Evolutionary conservation across 2,797 vertebrate genomes (phyloP).

Genomic region (Heteromormyrus szaboi): DNA sequence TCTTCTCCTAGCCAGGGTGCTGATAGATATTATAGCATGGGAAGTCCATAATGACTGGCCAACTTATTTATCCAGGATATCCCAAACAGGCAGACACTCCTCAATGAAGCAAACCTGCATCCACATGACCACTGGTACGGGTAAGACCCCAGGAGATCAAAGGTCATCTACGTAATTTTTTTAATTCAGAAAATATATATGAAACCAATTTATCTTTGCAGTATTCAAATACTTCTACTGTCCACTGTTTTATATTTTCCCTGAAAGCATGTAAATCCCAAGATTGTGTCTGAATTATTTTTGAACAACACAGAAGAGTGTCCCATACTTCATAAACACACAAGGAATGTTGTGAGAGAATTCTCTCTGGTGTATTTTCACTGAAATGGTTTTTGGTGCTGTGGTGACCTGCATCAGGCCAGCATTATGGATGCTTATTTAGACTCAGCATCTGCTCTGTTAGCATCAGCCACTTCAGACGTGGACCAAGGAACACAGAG

Average conservation of each 20-base stretch:
- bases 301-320: not conserved
- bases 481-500: not conserved
- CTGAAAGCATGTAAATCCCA: not conserved
- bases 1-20: constrained; percentile 30
- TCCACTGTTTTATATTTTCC: not conserved
- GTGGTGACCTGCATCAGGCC: not conserved
- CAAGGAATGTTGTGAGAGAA: not conserved
- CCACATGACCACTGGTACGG: constrained; percentile 10
- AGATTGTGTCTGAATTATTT: not conserved
- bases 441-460: not conserved
- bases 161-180: constrained; percentile 42
- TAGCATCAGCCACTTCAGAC: not conserved
- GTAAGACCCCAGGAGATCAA: constrained; percentile 16
- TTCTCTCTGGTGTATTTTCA: not conserved
- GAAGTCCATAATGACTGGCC: constrained; percentile 33
- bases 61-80: constrained; percentile 44
- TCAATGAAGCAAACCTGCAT: not conserved
- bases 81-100: constrained; percentile 32
- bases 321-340: not conserved
- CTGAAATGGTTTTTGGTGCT: not conserved
- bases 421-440: not conserved
- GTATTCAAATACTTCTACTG: not conserved
- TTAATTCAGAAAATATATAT: not conserved
- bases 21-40: constrained; percentile 34
- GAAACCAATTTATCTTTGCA: not conserved